Conservation (phyloP, 1,140 invertebrate genomes). For the Lepeophtheirus salmonis region DNA sequence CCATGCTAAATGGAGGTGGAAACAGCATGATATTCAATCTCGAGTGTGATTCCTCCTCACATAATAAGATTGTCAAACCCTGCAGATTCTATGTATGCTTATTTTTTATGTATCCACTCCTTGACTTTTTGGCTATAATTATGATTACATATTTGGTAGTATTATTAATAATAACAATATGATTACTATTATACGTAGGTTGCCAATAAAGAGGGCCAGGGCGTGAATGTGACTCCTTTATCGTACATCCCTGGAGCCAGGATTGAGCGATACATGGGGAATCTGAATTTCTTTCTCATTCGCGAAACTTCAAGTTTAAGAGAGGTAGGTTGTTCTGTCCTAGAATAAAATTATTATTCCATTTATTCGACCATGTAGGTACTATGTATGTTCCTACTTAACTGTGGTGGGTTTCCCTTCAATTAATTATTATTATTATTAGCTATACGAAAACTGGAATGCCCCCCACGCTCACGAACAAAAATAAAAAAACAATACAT, state of each 20-base stretch:
- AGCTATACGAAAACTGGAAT: no score
- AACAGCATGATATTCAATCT: conserved; percentile 48
- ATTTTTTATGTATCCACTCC: conserved; percentile 19
- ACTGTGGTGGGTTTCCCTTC: no score
- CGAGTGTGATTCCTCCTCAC: conserved; percentile 38
- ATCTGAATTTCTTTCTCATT: conserved; percentile 87
- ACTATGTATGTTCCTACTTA: no score
- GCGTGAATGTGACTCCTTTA: conserved; percentile 65
- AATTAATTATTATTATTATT: no score
- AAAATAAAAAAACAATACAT: no score
- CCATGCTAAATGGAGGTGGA: not conserved
- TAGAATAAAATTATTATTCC: no score
- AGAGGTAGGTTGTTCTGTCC: conserved; percentile 45
- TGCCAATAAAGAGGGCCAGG: conserved; percentile 42
- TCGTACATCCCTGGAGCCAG: conserved; percentile 56
- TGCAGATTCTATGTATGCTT: conserved; percentile 10
- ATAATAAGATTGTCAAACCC: not conserved
- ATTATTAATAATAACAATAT: no score
- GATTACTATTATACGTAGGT: no score
- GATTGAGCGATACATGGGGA: conserved; percentile 67
- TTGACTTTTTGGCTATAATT: not conserved
- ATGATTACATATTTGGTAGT: not conserved
- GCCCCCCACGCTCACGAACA: no score
- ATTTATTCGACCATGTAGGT: no score
- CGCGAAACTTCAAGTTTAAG: conserved; percentile 75